Conservation (phyloP, 2,113 vertebrate genomes). For the Meleagris gallopavo region DNA sequence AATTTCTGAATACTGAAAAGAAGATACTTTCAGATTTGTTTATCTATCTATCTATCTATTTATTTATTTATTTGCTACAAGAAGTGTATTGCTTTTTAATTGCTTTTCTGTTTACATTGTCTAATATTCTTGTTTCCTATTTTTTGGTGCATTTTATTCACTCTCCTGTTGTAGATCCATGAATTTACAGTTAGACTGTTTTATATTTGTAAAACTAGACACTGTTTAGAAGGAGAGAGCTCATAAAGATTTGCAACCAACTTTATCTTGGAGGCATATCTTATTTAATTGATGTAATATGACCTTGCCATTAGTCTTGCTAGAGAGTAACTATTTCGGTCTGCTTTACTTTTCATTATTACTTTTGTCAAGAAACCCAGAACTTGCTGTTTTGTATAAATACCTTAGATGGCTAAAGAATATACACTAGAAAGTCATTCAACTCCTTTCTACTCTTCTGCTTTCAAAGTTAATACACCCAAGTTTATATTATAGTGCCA, state of each 20-base stretch:
- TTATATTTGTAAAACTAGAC: neutral
- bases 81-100: neutral
- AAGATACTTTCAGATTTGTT: neutral
- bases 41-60: neutral
- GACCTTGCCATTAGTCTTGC: conserved; percentile 73
- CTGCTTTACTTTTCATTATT: conserved; percentile 64
- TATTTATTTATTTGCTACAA: neutral
- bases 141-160: neutral
- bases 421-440: conserved; percentile 26
- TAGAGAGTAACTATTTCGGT: conserved; percentile 69
- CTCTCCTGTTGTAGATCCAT: neutral
- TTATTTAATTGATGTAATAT: conserved; percentile 69
- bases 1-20: neutral
- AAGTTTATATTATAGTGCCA: neutral
- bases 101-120: neutral
- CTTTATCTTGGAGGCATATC: conserved; percentile 43
- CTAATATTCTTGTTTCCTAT: neutral
- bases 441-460: conserved; percentile 27
- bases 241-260: conserved; percentile 22
- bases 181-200: neutral
- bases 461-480: conserved; percentile 34
- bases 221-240: neutral
- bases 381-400: conserved; percentile 59
- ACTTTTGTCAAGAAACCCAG: conserved; percentile 25
- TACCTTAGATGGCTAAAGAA: conserved; percentile 39